Evolutionary conservation across 2,797 vertebrate genomes (phyloP).

Genomic region (Graptemys geographica): DNA sequence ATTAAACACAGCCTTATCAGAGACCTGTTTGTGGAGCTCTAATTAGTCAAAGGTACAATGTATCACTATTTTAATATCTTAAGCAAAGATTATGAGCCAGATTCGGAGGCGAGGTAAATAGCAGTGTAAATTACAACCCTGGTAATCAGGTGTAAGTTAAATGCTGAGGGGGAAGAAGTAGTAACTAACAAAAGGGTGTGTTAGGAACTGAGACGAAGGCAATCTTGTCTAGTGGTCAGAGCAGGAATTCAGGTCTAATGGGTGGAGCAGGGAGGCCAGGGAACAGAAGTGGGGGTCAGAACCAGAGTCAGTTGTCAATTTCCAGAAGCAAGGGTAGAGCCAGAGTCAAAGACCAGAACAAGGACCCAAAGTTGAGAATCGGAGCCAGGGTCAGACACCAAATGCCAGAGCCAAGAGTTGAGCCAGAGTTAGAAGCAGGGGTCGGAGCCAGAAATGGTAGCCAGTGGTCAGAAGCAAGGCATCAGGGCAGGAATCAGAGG

Average conservation of each 20-base stretch:
- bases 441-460: neutral
- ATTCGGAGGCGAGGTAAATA: neutral
- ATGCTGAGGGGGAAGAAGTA: neutral
- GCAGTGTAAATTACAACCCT: fast-evolving
- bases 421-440: too few relatives aligned
- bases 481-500: neutral
- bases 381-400: neutral
- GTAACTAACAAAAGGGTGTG: neutral
- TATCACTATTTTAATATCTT: conserved; percentile 67
- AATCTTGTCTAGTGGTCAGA: neutral
- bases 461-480: neutral
- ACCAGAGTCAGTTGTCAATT: neutral
- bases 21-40: conserved; percentile 63
- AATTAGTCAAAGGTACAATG: conserved; percentile 68
- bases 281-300: neutral
- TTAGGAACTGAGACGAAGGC: neutral
- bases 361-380: neutral
- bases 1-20: conserved; percentile 73
- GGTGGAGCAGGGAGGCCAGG: neutral
- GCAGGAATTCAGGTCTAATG: neutral
- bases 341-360: neutral
- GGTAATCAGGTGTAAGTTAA: neutral
- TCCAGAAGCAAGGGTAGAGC: neutral
- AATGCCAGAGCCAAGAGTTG: neutral
- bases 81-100: conserved; percentile 54